Base-by-base conservation (phyloP, 1,140 invertebrate species). In the Camponotus floridanus region DNA sequence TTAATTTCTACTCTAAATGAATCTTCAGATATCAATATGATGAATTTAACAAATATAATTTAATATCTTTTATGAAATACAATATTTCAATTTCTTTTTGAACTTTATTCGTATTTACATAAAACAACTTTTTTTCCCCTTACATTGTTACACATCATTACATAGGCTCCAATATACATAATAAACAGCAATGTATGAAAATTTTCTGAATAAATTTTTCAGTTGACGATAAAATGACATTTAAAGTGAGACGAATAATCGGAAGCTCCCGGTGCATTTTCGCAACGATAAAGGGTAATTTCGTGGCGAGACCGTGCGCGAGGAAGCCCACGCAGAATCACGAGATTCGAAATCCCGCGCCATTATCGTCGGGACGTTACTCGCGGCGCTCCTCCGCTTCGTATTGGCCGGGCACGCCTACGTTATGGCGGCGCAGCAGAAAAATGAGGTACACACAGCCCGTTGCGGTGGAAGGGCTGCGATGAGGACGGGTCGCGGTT, bases 351-450 rank as follows among this genome's bases (percentile, higher is more conserved):
- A 83, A 48, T 74, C 5, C 0, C 79, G 79, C 79, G 79, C 55
- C n/a, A 33, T 61, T 71, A 31, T 71, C 2, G 13, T 21, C 51
- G 21, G 13, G 55, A 55, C n/a, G 33, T 51, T 51, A 59, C 26
- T 45, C 78, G 76, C 62, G 21, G 45, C 55, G 71, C 71, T 39
- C 33, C 36, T 2, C 2, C 45, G 26, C 2, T 64, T 6, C 6
- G 21, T 64, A 91, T 91, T 91, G 88, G 90, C 26, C n/a, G 39
- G 62, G 42, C 39, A 89, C 86, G 90, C 88, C 90, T 89, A 91
- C 90, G 33, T 86, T 89, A 89, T 91, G 86, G 86, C 90, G 79
- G 84, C 76, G 76, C 45, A 70, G 76, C 73, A 87, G 55, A 86
- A 87, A 84, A 87, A 87, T 86, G 68, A 86, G 33, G 42, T 76